Evolutionary conservation across 2,113 vertebrate species (phyloP).

Genomic region (Sebastes fasciatus): DNA sequence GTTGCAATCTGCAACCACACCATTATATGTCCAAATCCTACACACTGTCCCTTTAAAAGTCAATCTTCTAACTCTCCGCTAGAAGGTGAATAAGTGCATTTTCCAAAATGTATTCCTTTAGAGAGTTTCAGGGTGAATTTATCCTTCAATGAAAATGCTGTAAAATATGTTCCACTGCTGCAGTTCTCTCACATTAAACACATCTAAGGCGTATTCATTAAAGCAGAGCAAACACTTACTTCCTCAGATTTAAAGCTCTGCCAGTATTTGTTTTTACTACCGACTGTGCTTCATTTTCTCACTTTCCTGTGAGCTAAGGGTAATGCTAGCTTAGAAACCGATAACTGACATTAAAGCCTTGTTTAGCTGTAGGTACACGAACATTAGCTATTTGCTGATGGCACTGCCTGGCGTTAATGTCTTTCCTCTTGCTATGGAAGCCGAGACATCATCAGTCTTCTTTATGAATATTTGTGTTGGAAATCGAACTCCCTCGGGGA

Average conservation of each 20-base stretch:
- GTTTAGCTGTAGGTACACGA: constrained; percentile 54
- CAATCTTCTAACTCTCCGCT: not conserved
- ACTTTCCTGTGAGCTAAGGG: constrained; percentile 12
- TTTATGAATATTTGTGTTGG: constrained; percentile 75
- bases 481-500: constrained; percentile 53
- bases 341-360: constrained; percentile 47
- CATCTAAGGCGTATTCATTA: constrained; percentile 19
- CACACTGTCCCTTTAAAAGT: not conserved
- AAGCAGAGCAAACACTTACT: not conserved
- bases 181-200: constrained; percentile 14
- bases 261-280: not conserved
- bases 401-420: constrained; percentile 47
- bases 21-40: too few species aligned
- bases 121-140: constrained; percentile 1
- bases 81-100: not conserved
- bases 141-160: not conserved
- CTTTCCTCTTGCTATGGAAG: constrained; percentile 31
- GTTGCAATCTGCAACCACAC: too few species aligned
- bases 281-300: not conserved
- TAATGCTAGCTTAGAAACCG: constrained; percentile 35
- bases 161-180: not conserved
- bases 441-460: constrained; percentile 65
- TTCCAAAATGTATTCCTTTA: not conserved
- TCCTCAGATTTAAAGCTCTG: not conserved
- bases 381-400: constrained; percentile 52